These are phyloP conservation scores for Stegastes partitus DNA, from an alignment of 2,113 vertebrate genomes.

Conservation along the genomic window DNA sequence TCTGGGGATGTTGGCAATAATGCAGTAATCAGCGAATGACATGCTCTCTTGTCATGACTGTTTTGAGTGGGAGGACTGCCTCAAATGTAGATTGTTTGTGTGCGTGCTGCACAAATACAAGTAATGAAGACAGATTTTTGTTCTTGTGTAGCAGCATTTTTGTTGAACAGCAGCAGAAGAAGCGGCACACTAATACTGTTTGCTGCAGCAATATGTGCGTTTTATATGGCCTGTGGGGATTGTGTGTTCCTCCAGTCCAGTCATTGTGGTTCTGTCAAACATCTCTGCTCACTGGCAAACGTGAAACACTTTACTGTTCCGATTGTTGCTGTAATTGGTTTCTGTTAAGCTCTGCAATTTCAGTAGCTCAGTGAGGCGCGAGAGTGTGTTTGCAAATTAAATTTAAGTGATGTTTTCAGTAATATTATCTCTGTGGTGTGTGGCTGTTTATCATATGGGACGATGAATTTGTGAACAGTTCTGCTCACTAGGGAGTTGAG, in stretches of 20 bases:
- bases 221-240: background rate
- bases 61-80: conserved; percentile 41
- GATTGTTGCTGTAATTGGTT: conserved; percentile 12
- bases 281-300: conserved; percentile 1
- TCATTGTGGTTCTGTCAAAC: background rate
- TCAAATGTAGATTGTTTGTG: conserved; percentile 25
- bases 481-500: conserved; percentile 62
- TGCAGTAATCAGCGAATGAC: conserved; percentile 49
- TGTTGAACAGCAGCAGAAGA: background rate
- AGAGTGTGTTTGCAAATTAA: conserved; percentile 39
- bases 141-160: conserved; percentile 7
- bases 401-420: conserved; percentile 45
- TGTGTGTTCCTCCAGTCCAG: background rate
- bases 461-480: conserved; percentile 57
- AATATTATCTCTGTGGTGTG: conserved; percentile 38
- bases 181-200: background rate
- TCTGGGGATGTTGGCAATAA: conserved; percentile 46
- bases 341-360: conserved; percentile 26
- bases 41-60: conserved; percentile 27
- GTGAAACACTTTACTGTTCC: conserved; percentile 1
- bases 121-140: conserved; percentile 17
- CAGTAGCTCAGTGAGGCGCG: conserved; percentile 12
- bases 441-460: conserved; percentile 72
- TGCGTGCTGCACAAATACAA: conserved; percentile 12
- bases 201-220: background rate